Conservation (phyloP, 2,888 invertebrate species). For the Drosophila mayaguana region DNA sequence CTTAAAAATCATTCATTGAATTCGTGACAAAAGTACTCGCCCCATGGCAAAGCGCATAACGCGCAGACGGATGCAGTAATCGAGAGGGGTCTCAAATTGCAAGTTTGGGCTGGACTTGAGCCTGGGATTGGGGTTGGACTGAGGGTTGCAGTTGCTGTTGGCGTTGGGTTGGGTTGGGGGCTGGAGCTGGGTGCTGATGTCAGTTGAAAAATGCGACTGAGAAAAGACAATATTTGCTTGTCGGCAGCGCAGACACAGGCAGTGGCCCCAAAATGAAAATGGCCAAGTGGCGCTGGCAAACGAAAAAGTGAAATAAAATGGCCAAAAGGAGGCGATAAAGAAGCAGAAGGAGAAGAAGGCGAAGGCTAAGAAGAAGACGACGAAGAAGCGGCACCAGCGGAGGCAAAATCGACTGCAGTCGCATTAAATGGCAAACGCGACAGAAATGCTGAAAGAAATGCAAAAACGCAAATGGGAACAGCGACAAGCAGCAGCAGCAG, state of each 20-base stretch:
- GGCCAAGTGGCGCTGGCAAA: constrained; percentile 44
- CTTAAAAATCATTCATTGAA: constrained; percentile 81
- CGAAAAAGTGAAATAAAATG: constrained; percentile 57
- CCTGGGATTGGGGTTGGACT: background rate
- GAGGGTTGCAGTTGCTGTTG: background rate
- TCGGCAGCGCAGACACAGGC: constrained; percentile 42
- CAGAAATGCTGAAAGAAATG: constrained; percentile 32
- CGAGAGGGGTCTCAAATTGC: background rate
- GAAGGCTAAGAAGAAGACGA: constrained; percentile 5
- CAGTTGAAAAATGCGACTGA: constrained; percentile 67
- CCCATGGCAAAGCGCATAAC: constrained; percentile 1
- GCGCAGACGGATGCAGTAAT: constrained; percentile 27
- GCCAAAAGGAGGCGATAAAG: constrained; percentile 22
- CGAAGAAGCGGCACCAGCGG: constrained; percentile 12
- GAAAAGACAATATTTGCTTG: constrained; percentile 78
- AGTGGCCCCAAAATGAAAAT: constrained; percentile 61
- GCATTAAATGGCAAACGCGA: constrained; percentile 59
- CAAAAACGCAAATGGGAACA: constrained; percentile 25
- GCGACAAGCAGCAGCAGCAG: constrained; percentile 1
- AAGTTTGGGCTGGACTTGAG: background rate
- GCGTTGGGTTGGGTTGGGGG: background rate
- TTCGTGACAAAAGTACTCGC: constrained; percentile 76
- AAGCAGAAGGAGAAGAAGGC: constrained; percentile 10
- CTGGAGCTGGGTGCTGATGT: constrained; percentile 32
- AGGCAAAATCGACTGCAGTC: constrained; percentile 41